Conservation (phyloP, 2,888 invertebrate genomes). For the Spilosoma lubricipeda region DNA sequence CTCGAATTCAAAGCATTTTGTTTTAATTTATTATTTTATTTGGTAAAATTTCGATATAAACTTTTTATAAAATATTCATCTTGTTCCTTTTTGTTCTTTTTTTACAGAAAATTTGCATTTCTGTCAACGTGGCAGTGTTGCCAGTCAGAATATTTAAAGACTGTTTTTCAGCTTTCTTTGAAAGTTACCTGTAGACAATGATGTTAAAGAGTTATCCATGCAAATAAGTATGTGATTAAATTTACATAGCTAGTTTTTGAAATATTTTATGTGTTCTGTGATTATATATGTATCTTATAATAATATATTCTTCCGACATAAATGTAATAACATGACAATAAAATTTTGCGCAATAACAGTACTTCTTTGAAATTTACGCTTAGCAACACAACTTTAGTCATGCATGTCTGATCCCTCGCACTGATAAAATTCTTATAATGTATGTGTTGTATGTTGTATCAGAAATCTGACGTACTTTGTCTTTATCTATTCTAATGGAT, state of each 20-base stretch:
- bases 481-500: constrained; percentile 10
- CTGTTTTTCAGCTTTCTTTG: no score
- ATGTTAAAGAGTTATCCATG: no score
- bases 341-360: not conserved
- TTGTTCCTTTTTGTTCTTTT: no score
- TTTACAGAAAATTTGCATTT: not conserved
- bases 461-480: constrained; percentile 18
- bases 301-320: not conserved
- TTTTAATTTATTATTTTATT: no score
- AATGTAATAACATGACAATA: constrained; percentile 4
- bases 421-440: constrained; percentile 27
- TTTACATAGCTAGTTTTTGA: no score
- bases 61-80: no score
- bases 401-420: constrained; percentile 25
- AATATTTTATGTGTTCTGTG: no score
- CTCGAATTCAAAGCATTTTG: no score
- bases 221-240: no score
- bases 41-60: no score
- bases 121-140: not conserved
- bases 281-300: no score
- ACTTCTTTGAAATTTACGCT: constrained; percentile 22
- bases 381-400: constrained; percentile 18
- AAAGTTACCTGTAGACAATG: no score
- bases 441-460: constrained; percentile 20
- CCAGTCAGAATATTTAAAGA: not conserved